phyloP scores from a whole-genome alignment of 2,113 vertebrate species.

The Danionella cerebrum region DNA sequence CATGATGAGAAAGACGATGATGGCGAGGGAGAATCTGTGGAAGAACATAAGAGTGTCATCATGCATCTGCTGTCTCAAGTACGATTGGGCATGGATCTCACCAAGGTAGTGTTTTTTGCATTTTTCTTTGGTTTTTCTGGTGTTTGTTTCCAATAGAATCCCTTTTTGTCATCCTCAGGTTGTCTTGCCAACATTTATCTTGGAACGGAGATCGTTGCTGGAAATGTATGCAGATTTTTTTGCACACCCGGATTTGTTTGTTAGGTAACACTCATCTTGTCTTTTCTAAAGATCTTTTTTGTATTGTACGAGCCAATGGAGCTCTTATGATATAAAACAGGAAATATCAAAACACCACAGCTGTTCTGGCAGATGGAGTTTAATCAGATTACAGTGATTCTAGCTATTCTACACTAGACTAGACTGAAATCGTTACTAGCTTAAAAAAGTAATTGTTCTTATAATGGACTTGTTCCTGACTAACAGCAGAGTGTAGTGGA shows the following conservation, averaged over 20 bases:
- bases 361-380: not conserved
- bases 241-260: slow-evolving; percentile 95
- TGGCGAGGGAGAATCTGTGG: slow-evolving; percentile 87
- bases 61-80: slow-evolving; percentile 98
- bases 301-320: too few species aligned
- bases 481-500: not conserved
- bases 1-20: slow-evolving; percentile 91
- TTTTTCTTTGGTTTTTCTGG: not conserved
- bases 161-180: slow-evolving; percentile 65
- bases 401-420: not conserved
- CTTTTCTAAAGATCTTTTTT: not conserved
- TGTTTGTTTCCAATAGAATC: not conserved
- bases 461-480: not conserved
- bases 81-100: slow-evolving; percentile 95
- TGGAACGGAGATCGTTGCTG: slow-evolving; percentile 91
- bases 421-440: not conserved
- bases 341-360: too few species aligned
- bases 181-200: slow-evolving; percentile 94
- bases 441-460: not conserved
- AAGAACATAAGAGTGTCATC: slow-evolving; percentile 98
- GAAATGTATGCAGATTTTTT: slow-evolving; percentile 99
- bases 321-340: too few species aligned
- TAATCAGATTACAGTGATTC: not conserved
- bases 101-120: slow-evolving; percentile 72
- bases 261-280: slow-evolving; percentile 69